Base-by-base conservation (phyloP, 2,113 vertebrate species). In the Macrotus californicus region DNA sequence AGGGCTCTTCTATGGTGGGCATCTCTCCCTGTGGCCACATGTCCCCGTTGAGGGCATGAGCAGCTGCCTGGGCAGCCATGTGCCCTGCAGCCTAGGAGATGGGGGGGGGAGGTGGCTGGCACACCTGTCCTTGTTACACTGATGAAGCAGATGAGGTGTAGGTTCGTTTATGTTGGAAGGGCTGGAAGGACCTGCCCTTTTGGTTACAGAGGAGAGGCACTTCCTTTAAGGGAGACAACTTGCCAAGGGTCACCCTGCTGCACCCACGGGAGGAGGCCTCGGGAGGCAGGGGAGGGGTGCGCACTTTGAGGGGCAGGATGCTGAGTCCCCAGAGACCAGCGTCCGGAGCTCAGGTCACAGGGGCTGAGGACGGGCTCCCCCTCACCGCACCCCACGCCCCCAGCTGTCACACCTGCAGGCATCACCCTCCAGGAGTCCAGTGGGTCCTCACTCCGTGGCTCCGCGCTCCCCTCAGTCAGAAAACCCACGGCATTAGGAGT, bases 251-350 rank as follows among this genome's bases (percentile, higher is more conserved):
- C 34, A 59, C 29, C 66, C 8, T 54, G 46, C 24, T 26, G 1
- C 26, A 22, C 46, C 36, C 5, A 12, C 0, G 2, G n/a, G 56
- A 56, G 15, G 22, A 36, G 31, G 16, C 15, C 75, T 1, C 0
- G 8, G 50, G 54, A 89, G 39, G 4, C 29, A 69, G 22, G 24
- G 21, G 21, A 15, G 29, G 12, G n/a, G 16, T 50, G 4, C 21
- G 0, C 43, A 66, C 10, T 64, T 50, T 46, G 66, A 46, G 50
- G 52, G 52, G 6, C 52, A 54, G 52, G 52, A 54, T 18, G 52
- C 52, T 21, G 52, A 54, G 52, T 18, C 50, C 50, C 50, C 50
- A 15, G 50, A 52, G 50, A 18, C 50, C 16, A 52, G 50, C 16
- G 16, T 16, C 50, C 50, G 15, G 15, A 18, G 15, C 50, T 52